Evolutionary conservation across 2,888 invertebrate genomes (phyloP).

Genomic region (Cephonodes hylas): DNA sequence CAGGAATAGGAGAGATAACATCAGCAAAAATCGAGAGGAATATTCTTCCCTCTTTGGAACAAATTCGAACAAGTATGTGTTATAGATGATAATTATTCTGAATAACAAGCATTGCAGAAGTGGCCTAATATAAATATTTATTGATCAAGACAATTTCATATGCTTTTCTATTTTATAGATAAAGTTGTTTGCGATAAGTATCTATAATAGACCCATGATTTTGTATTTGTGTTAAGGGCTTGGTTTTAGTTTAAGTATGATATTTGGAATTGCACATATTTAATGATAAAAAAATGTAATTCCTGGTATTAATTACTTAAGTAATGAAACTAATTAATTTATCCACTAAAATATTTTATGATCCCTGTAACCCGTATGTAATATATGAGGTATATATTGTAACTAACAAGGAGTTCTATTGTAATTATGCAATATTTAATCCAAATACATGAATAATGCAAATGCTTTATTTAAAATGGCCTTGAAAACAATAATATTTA

Average conservation of each 20-base stretch:
- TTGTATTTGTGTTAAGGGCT: neutral
- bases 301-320: neutral
- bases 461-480: neutral
- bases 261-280: neutral
- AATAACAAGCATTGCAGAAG: conserved; percentile 35
- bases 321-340: no score
- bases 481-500: neutral
- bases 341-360: no score
- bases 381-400: no score
- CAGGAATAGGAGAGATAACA: conserved; percentile 77
- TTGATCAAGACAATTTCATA: conserved; percentile 25
- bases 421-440: neutral
- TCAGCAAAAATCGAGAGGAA: conserved; percentile 69
- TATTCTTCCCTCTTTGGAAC: conserved; percentile 67
- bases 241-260: neutral
- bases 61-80: conserved; percentile 75
- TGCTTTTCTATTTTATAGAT: conserved; percentile 9
- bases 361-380: no score
- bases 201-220: conserved; percentile 36
- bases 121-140: conserved; percentile 58
- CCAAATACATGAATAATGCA: neutral
- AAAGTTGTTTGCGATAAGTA: conserved; percentile 39
- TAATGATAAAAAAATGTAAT: neutral
- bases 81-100: conserved; percentile 41
- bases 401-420: no score